Evolutionary conservation across 2,113 vertebrate genomes (phyloP).

Genomic region (Xenopus tropicalis): DNA sequence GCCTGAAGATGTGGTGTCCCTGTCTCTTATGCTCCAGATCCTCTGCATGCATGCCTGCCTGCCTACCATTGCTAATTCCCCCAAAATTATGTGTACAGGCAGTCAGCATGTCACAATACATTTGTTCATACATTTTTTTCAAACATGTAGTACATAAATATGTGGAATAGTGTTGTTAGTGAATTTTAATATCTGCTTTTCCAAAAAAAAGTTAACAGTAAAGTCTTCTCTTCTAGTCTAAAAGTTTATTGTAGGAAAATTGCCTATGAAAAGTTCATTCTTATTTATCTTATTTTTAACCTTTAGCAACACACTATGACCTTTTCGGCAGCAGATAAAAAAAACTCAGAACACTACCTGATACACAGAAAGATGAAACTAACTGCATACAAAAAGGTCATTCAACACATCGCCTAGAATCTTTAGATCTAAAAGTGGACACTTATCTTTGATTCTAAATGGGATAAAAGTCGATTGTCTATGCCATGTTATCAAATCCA

Average conservation of each 20-base stretch:
- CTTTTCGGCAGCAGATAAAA: constrained; percentile 43
- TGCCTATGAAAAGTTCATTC: constrained; percentile 37
- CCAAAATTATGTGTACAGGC: too few relatives aligned
- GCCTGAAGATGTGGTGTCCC: too few relatives aligned
- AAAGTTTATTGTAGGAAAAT: constrained; percentile 31
- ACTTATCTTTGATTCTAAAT: constrained; percentile 11
- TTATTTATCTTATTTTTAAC: constrained; percentile 44
- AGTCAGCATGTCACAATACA: too few relatives aligned
- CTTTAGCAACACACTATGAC: constrained; percentile 24
- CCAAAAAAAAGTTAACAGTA: constrained; percentile 11
- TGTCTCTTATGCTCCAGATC: too few relatives aligned
- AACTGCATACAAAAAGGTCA: constrained; percentile 38
- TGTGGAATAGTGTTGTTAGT: too few relatives aligned
- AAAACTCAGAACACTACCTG: constrained; percentile 27
- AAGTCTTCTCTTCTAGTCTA: not conserved
- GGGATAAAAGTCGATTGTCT: constrained; percentile 42
- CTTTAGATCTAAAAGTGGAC: not conserved
- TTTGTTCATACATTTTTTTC: too few relatives aligned
- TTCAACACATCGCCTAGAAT: constrained; percentile 13
- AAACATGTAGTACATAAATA: too few relatives aligned
- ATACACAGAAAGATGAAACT: constrained; percentile 1
- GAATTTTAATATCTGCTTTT: too few relatives aligned
- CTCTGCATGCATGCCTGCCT: too few relatives aligned
- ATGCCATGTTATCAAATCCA: constrained; percentile 40
- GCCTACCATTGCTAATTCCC: too few relatives aligned